Base-by-base conservation (phyloP, 2,113 vertebrate genomes). In the Seriola aureovittata region DNA sequence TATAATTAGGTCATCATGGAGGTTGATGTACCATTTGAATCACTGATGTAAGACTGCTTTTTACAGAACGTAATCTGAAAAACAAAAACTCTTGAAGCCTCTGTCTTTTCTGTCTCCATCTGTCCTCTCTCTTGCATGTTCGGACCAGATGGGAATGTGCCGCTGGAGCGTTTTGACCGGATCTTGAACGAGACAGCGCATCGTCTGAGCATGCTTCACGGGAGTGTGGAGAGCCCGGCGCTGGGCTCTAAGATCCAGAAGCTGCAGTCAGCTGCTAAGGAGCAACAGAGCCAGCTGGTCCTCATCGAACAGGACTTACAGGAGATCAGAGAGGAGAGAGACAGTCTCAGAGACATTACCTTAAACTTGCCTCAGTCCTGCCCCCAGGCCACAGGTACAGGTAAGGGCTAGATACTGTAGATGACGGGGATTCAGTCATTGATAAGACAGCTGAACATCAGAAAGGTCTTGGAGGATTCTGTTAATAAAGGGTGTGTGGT, bases 341-440 rank as follows among this genome's bases (percentile, higher is more conserved):
- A 89, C 89, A 98, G 97, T 92, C 80, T 99, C 89, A 96, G 95
- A 88, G 96, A 97, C 93, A 97, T 99, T 59, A 91, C 95, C 78
- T 90, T 75, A 36, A 97, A 94, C 83, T 92, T 99, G 84, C 97
- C 97, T 0, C 59, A 93, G 84, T 91, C 93, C 79, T 99, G 98
- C 80, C 92, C 94, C 0, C 74, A 91, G 83, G 88, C 87, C 82
- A 79, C 89, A 60, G 21, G 40, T 48, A 42, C 60, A 34, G 68
- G 83, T 25, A 78, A 77, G 60, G 83, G 75, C 36, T 92, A 89
- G 78, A 62, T 10, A 5, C 44, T 54, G 50, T 9, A 84, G 60
- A 75, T 55, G 60, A 46, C 2, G 4, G 58, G 19, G 72, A 65
- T 74, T 60, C 36, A 32, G 62, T 38, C 67, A 58, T n/a, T 70